Percentiles rank a stretch among this genome's conserved stretches.
phyloP scores from a whole-genome alignment of 2,888 invertebrate species.

The Bibio marci region DNA sequence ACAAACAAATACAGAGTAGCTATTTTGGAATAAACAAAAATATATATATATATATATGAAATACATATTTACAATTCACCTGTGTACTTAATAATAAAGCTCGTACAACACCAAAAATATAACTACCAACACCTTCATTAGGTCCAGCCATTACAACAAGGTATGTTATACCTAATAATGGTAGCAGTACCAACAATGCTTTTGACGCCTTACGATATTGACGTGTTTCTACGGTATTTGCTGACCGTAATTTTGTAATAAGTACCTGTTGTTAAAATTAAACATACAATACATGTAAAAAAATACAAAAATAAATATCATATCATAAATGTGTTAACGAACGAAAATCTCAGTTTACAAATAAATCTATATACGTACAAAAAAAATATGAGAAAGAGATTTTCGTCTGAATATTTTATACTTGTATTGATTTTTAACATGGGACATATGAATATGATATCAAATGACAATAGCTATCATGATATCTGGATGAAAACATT shows the following conservation, averaged over 20 bases:
- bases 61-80: conserved; percentile 36
- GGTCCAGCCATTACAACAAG: conserved; percentile 71
- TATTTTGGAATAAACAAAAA: no score
- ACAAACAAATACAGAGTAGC: no score
- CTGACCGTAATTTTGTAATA: conserved; percentile 81
- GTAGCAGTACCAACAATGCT: conserved; percentile 79
- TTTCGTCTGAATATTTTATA: neutral
- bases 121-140: conserved; percentile 51
- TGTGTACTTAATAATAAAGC: conserved; percentile 79
- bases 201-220: conserved; percentile 84
- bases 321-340: no score
- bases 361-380: no score
- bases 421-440: neutral
- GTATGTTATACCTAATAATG: conserved; percentile 85
- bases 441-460: no score
- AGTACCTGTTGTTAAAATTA: conserved; percentile 45
- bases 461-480: no score
- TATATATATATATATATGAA: no score
- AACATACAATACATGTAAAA: no score
- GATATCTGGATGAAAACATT: no score
- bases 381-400: neutral
- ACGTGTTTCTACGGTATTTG: conserved; percentile 76
- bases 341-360: no score
- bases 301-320: no score
- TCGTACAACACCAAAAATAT: conserved; percentile 60